phyloP scores from a whole-genome alignment of 1,140 invertebrate genomes.

The Antheraea mylitta region DNA sequence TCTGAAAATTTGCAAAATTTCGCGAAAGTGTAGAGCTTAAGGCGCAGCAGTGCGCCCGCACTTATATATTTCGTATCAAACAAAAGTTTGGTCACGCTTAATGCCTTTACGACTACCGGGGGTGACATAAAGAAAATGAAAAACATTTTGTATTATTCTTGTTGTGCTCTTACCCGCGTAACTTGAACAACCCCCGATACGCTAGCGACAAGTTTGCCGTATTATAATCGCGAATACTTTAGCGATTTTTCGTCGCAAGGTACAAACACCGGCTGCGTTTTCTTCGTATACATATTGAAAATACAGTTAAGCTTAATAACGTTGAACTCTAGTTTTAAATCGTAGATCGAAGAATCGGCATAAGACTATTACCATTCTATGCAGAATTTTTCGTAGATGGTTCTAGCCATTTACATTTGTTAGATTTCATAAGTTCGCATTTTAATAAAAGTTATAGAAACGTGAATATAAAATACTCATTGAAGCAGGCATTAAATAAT shows the following conservation, averaged over 20 bases:
- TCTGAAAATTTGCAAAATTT: conserved; percentile 1
- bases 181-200: conserved; percentile 64
- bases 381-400: too few species aligned
- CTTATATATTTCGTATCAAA: conserved; percentile 75
- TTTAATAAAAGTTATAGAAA: too few species aligned
- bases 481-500: too few species aligned
- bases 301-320: too few species aligned
- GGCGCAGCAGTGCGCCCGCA: conserved; percentile 55
- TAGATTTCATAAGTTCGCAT: too few species aligned
- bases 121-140: conserved; percentile 93
- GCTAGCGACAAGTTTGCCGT: conserved; percentile 35
- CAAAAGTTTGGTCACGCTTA: conserved; percentile 88
- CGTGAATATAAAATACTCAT: too few species aligned
- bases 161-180: conserved; percentile 75
- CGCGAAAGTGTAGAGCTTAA: conserved; percentile 3
- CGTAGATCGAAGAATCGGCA: too few species aligned
- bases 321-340: too few species aligned
- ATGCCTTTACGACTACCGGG: conserved; percentile 90
- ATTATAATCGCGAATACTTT: not conserved
- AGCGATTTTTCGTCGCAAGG: conserved; percentile 19
- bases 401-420: too few species aligned
- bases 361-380: too few species aligned
- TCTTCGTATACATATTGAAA: too few species aligned
- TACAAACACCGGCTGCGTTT: conserved; percentile 8
- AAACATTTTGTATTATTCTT: conserved; percentile 85